Evolutionary conservation across 2,888 invertebrate genomes (phyloP).

Genomic region (Exocentrus adspersus): DNA sequence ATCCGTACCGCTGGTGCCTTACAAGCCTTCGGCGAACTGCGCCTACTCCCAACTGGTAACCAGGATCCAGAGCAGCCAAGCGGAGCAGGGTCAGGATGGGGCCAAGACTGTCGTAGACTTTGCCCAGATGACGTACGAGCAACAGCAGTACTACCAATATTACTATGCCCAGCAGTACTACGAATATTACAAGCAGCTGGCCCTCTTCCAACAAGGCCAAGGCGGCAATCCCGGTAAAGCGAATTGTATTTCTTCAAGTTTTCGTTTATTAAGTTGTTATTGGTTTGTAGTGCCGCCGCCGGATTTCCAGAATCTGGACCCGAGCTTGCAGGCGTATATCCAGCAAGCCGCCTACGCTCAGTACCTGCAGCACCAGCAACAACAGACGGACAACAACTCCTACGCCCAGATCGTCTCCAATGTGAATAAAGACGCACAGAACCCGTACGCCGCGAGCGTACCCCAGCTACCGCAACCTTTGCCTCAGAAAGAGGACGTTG

Average conservation of each 20-base stretch:
- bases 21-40: conserved; percentile 87
- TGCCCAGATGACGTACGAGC: conserved; percentile 55
- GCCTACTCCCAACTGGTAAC: conserved; percentile 89
- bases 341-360: conserved; percentile 58
- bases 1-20: conserved; percentile 69
- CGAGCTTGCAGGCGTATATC: conserved; percentile 51
- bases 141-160: conserved; percentile 61
- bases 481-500: conserved; percentile 18
- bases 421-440: conserved; percentile 54
- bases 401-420: conserved; percentile 62
- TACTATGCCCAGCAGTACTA: conserved; percentile 61
- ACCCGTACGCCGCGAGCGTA: conserved; percentile 48
- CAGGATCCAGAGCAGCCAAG: conserved; percentile 76
- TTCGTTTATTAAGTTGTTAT: too few species aligned
- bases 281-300: conserved; percentile 44
- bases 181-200: conserved; percentile 61
- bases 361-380: conserved; percentile 53
- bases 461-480: conserved; percentile 41
- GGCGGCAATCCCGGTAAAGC: conserved; percentile 47
- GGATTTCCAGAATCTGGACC: conserved; percentile 50
- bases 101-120: conserved; percentile 57
- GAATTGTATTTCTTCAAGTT: too few species aligned
- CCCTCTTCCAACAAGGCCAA: conserved; percentile 50
- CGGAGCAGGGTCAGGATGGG: conserved; percentile 27
- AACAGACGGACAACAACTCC: conserved; percentile 52